Evolutionary conservation across 2,888 invertebrate genomes (phyloP), one percentile per base, ranked within the genome.

Genomic region (Fragum whitleyi): DNA sequence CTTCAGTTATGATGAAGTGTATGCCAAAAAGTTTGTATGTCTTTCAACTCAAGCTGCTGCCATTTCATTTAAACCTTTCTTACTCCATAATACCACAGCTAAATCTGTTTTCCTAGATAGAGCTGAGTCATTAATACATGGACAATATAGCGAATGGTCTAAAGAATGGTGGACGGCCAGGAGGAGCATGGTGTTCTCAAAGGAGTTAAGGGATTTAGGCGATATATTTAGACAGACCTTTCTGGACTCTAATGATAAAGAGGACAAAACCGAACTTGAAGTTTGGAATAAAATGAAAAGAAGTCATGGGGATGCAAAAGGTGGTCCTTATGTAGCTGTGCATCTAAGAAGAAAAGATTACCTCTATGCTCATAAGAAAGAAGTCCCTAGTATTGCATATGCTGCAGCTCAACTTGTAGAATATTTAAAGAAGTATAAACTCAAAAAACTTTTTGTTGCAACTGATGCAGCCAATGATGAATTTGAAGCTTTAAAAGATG

Each of bases 271-370:
- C 2, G 91, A 95, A 74, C 92, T 95, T 23, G 90, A 93, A 0
- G 95, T 96, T 90, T 97, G 97, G 97, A 95, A 94, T 72, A 86
- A 90, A 62, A 93, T 91, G 91, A 90, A 91, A 88, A 86, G 89
- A 75, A 87, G 90, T 16, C 92, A 90, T 84, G 93, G 94, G 1
- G 88, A 92, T 61, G 94, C 94, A 0, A 79, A 88, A 32, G 95
- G 95, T 23, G 95, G 95, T 0, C 96, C 96, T 0, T 99, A 97
- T 93, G 81, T 99, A 11, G 96, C 96, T 61, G 96, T 97, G 0
- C 99, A 99, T 94, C 95, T 98, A 93, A 95, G 99, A 88, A 95
- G 99, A 74, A 96, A 96, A 83, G 99, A 99, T 94, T 99, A 99
- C 94, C 94, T 97, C 0, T 94, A 95, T 65, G 96, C 97, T 0